Evolutionary conservation across 2,113 vertebrate species (phyloP).

Genomic region (Campylorhamphus procurvoides): DNA sequence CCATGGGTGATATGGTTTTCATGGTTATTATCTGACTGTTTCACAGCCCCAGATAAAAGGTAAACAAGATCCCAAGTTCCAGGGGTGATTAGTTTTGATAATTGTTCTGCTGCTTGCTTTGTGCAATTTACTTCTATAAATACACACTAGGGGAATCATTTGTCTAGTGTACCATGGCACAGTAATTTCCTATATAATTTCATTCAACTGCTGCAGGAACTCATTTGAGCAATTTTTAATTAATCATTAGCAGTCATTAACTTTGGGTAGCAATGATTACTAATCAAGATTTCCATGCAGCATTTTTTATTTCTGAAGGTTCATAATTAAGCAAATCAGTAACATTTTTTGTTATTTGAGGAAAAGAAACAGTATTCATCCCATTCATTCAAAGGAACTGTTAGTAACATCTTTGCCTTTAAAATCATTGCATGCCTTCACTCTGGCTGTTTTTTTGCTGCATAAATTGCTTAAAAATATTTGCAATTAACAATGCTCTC

Average conservation of each 20-base stretch:
- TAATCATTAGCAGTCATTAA: conserved; percentile 71
- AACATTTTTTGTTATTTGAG: conserved; percentile 7
- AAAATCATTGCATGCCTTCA: neutral
- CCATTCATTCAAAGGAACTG: neutral
- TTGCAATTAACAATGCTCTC: neutral
- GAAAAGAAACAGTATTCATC: neutral
- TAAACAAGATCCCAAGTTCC: conserved; percentile 45
- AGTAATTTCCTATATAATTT: conserved; percentile 70
- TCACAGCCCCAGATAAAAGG: conserved; percentile 37
- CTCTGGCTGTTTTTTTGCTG: conserved; percentile 8
- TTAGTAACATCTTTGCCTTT: conserved; percentile 17
- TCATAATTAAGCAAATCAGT: conserved; percentile 60
- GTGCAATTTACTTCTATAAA: conserved; percentile 50
- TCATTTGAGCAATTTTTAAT: conserved; percentile 69
- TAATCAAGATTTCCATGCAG: conserved; percentile 65
- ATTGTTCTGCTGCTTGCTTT: conserved; percentile 51
- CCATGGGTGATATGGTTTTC: neutral
- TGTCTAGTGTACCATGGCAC: conserved; percentile 49
- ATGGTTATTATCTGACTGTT: conserved; percentile 26
- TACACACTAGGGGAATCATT: conserved; percentile 36
- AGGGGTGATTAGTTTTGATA: conserved; percentile 58
- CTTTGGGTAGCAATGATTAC: conserved; percentile 52
- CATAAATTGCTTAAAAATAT: conserved; percentile 40
- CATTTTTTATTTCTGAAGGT: conserved; percentile 29
- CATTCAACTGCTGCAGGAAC: conserved; percentile 65